phyloP scores from a whole-genome alignment of 2,113 vertebrate species.

The Cryptotis parvus region DNA sequence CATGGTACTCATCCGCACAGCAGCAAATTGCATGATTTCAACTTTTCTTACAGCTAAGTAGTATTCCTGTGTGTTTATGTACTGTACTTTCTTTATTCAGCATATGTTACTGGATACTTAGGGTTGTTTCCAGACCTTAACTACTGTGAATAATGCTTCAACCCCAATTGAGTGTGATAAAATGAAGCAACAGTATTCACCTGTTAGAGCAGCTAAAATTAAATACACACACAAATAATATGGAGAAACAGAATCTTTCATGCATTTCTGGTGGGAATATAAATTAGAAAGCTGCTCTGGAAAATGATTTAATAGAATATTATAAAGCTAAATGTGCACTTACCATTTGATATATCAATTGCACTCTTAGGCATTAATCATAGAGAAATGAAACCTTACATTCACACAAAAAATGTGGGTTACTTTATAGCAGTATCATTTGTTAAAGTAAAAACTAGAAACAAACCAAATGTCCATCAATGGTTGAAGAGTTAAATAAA shows the following conservation, averaged over 20 bases:
- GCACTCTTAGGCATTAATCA: not conserved
- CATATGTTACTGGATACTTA: too few relatives aligned
- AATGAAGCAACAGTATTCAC: not conserved
- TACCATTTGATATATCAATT: not conserved
- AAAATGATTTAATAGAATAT: not conserved
- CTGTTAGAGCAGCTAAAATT: not conserved
- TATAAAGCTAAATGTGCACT: not conserved
- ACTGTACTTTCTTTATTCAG: too few relatives aligned
- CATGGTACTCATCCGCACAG: too few relatives aligned
- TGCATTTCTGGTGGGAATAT: too few relatives aligned
- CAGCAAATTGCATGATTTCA: too few relatives aligned
- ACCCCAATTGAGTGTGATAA: not conserved
- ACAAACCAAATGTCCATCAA: not conserved
- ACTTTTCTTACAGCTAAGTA: too few relatives aligned
- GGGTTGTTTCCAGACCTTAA: too few relatives aligned
- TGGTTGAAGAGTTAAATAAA: not conserved
- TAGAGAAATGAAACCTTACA: constrained; percentile 11
- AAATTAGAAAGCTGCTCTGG: not conserved
- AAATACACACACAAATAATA: constrained; percentile 20
- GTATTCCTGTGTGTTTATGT: too few relatives aligned
- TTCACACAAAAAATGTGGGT: not conserved
- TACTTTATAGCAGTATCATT: not conserved
- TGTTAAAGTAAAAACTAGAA: constrained; percentile 33
- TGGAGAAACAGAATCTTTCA: too few relatives aligned
- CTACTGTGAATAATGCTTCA: not conserved